These are phyloP conservation scores for Thereva nobilitata DNA, from an alignment of 2,888 invertebrate genomes.

Conservation along the genomic window DNA sequence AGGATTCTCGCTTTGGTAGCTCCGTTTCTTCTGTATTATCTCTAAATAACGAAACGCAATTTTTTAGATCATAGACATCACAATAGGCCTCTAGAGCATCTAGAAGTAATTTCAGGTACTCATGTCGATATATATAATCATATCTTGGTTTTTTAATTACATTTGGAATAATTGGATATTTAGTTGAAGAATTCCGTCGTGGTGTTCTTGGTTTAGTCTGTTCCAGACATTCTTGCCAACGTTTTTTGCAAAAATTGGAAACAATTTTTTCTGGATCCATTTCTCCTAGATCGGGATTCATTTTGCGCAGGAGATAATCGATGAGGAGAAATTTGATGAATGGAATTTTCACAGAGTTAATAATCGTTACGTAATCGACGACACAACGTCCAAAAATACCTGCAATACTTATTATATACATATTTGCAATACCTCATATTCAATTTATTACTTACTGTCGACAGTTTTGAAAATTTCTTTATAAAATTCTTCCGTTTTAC, in stretches of 20 bases:
- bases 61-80: conserved; percentile 47
- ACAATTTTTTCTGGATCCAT: conserved; percentile 51
- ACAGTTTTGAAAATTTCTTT: conserved; percentile 50
- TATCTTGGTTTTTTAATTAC: conserved; percentile 36
- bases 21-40: neutral
- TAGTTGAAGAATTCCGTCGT: conserved; percentile 23
- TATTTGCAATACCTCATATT: neutral
- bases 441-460: conserved; percentile 44
- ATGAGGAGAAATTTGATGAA: conserved; percentile 52
- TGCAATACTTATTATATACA: neutral
- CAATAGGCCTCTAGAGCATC: conserved; percentile 50
- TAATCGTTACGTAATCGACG: conserved; percentile 48
- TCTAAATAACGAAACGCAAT: conserved; percentile 39
- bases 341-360: conserved; percentile 48
- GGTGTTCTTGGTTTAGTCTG: neutral
- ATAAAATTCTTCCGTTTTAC: conserved; percentile 48
- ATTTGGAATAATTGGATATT: conserved; percentile 37
- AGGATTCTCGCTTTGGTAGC: neutral
- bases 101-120: conserved; percentile 50
- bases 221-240: conserved; percentile 50
- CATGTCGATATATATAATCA: conserved; percentile 45
- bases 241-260: conserved; percentile 49
- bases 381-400: conserved; percentile 42
- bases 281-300: conserved; percentile 39
- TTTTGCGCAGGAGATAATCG: conserved; percentile 48